Percentiles rank a stretch among this genome's conserved stretches.
Conservation (phyloP, 2,113 vertebrate genomes). For the Neolamprologus devosi region DNA sequence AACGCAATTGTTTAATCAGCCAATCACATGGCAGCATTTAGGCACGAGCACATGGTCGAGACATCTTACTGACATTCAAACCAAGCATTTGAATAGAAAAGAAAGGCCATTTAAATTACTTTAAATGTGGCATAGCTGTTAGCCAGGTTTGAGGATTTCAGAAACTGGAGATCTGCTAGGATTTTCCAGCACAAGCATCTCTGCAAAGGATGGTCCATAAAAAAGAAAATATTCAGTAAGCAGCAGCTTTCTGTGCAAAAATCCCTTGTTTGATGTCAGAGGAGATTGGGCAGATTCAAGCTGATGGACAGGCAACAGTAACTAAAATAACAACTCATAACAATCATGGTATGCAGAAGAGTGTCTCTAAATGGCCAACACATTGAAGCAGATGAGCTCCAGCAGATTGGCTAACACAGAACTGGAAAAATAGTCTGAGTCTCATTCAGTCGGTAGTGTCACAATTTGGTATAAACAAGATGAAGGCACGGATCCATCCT, state of each 20-base stretch:
- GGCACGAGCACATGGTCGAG: neutral
- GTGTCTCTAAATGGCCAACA: neutral
- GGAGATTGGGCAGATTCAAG: neutral
- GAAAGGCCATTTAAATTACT: neutral
- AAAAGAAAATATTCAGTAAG: neutral
- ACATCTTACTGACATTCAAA: neutral
- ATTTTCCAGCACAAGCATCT: neutral
- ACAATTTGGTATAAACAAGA: neutral
- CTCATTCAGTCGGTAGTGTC: neutral
- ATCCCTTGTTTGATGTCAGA: neutral
- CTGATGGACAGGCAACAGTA: neutral
- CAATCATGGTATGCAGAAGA: neutral
- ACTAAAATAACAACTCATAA: neutral
- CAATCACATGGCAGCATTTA: neutral
- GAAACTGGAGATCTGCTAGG: neutral
- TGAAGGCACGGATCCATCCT: neutral
- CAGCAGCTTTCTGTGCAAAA: neutral
- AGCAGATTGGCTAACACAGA: neutral
- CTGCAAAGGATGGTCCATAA: neutral
- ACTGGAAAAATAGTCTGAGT: neutral
- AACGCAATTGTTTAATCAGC: neutral
- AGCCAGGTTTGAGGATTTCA: neutral
- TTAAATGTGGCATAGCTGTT: neutral
- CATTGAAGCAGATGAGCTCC: neutral
- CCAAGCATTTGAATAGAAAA: neutral